These are phyloP conservation scores for Dione vanillae DNA, from an alignment of 2,888 invertebrate genomes.

Conservation along the genomic window DNA sequence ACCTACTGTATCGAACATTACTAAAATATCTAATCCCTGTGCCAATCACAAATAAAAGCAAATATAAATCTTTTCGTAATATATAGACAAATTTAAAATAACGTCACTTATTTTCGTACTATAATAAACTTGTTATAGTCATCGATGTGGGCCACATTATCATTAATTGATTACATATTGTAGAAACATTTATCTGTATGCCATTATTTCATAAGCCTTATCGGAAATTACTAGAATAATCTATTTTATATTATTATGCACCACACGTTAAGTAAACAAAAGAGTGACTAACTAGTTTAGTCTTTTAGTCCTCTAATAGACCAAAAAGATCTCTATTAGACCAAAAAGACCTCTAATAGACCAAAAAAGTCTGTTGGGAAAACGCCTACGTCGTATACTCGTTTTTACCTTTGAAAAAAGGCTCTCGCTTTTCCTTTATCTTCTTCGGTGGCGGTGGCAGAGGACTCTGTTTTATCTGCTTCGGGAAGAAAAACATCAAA, in stretches of 20 bases:
- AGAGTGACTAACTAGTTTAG: too few relatives aligned
- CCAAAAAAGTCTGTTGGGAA: too few relatives aligned
- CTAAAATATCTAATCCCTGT: neutral
- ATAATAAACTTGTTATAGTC: constrained; percentile 2
- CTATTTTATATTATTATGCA: neutral
- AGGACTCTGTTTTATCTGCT: constrained; percentile 86
- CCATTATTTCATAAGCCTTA: constrained; percentile 6
- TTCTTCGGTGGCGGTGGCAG: constrained; percentile 64
- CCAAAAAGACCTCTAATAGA: too few relatives aligned
- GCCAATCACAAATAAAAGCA: neutral
- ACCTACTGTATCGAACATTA: neutral
- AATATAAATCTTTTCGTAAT: constrained; percentile 6
- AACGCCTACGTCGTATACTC: neutral
- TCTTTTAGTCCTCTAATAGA: too few relatives aligned
- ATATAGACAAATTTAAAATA: neutral
- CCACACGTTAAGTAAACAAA: too few relatives aligned
- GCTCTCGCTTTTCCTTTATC: constrained; percentile 70
- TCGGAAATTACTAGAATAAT: constrained; percentile 5
- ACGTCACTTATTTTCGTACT: constrained; percentile 15
- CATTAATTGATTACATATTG: neutral
- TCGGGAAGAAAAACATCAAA: constrained; percentile 96
- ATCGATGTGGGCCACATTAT: constrained; percentile 18
- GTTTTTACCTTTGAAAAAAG: constrained; percentile 85
- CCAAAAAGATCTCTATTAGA: too few relatives aligned
- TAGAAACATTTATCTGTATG: constrained; percentile 1